Evolutionary conservation across 2,797 vertebrate genomes (phyloP).

Genomic region (Capromys pilorides): DNA sequence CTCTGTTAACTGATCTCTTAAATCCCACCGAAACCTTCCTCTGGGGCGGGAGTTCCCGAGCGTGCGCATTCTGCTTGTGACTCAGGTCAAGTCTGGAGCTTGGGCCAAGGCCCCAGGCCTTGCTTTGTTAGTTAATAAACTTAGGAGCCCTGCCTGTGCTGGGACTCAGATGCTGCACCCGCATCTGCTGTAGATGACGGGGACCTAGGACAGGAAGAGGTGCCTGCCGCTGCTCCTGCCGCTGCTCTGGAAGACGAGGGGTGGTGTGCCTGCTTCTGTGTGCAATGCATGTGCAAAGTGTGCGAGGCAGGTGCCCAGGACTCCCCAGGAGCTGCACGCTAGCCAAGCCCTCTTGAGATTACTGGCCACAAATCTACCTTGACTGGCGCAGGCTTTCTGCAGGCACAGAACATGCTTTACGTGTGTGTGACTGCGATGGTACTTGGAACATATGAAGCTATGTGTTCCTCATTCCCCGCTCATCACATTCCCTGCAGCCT

Average conservation of each 20-base stretch:
- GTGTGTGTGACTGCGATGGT: conserved; percentile 13
- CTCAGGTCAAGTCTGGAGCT: neutral
- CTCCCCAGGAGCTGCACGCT: neutral
- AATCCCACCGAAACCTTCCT: neutral
- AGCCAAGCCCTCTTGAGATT: neutral
- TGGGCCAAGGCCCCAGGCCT: neutral
- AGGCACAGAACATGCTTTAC: conserved; percentile 48
- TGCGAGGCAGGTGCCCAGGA: neutral
- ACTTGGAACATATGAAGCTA: conserved; percentile 46
- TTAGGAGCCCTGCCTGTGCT: neutral
- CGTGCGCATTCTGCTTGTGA: neutral
- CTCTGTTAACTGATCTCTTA: neutral
- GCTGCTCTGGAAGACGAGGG: neutral
- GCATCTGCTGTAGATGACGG: neutral
- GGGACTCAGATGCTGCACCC: neutral
- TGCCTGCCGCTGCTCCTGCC: too few species aligned
- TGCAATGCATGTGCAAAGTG: accelerated
- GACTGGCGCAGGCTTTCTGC: neutral
- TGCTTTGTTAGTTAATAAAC: neutral
- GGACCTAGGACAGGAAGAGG: neutral
- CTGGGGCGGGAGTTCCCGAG: neutral
- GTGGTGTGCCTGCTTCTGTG: accelerated
- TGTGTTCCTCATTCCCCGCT: conserved; percentile 33
- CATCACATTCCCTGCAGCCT: neutral
- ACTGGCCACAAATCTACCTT: neutral